phyloP scores from a whole-genome alignment of 1,140 invertebrate species.

The Lasaia peninsularis region DNA sequence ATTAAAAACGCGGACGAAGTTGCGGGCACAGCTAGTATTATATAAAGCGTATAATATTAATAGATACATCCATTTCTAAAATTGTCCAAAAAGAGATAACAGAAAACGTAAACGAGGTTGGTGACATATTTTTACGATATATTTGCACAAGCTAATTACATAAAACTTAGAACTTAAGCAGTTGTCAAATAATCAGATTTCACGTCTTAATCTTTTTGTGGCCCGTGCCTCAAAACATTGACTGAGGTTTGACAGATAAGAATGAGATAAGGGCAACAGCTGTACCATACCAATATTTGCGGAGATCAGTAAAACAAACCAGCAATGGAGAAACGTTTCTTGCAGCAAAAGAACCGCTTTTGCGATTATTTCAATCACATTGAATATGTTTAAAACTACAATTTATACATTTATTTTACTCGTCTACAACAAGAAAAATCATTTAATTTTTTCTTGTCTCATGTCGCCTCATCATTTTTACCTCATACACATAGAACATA shows the following conservation, averaged over 20 bases:
- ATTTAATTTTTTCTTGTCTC: too few species aligned
- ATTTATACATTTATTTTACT: too few species aligned
- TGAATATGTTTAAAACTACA: too few species aligned
- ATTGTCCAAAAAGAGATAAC: not conserved
- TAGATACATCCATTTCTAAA: too few species aligned
- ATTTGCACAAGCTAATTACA: not conserved
- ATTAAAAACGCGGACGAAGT: too few species aligned
- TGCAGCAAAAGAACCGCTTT: slow-evolving; percentile 44
- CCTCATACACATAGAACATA: too few species aligned
- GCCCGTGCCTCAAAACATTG: slow-evolving; percentile 67
- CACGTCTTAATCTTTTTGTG: slow-evolving; percentile 28
- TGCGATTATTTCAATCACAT: not conserved
- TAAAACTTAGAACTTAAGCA: slow-evolving; percentile 10
- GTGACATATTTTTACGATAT: not conserved
- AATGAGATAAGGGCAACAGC: slow-evolving; percentile 62
- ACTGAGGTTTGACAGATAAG: slow-evolving; percentile 76
- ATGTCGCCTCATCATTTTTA: too few species aligned
- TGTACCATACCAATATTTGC: slow-evolving; percentile 65
- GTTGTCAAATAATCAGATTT: slow-evolving; percentile 21
- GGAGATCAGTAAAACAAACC: slow-evolving; percentile 61
- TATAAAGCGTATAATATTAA: too few species aligned
- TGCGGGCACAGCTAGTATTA: too few species aligned
- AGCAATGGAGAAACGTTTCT: slow-evolving; percentile 32
- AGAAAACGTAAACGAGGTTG: too few species aligned
- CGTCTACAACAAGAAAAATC: too few species aligned